These are phyloP conservation scores for Aurelia sp. DNA, from an alignment of 30 jellyfish, hydroid and myxozoan species.

Conservation along the genomic window DNA sequence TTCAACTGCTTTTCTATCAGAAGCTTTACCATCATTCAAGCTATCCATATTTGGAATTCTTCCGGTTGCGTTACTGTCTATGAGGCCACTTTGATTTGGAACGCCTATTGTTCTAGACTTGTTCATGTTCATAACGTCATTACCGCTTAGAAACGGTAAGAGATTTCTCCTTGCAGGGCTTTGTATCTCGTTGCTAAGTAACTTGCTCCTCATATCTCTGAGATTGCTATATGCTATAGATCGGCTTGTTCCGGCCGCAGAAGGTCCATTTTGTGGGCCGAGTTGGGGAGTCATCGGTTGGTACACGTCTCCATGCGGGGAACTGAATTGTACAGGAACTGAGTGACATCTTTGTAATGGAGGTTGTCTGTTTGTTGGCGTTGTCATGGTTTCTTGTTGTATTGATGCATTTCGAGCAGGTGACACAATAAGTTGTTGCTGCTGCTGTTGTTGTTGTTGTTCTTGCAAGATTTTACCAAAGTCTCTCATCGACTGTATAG, in stretches of 20 bases:
- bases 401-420: constrained; percentile 34
- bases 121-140: constrained; percentile 7
- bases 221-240: constrained; percentile 22
- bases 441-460: constrained; percentile 16
- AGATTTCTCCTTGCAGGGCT: constrained; percentile 53
- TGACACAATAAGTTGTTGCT: constrained; percentile 34
- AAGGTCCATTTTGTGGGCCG: constrained; percentile 11
- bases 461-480: constrained; percentile 3
- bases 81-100: background rate
- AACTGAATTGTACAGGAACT: constrained; percentile 65
- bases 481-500: constrained; percentile 7
- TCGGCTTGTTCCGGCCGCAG: constrained; percentile 20
- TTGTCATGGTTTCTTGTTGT: constrained; percentile 41
- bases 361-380: constrained; percentile 41
- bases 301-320: constrained; percentile 55
- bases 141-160: constrained; percentile 40
- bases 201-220: constrained; percentile 38
- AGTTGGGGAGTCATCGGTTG: constrained; percentile 84
- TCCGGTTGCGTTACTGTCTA: background rate
- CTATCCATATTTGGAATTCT: constrained; percentile 3
- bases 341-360: constrained; percentile 77
- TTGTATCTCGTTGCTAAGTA: constrained; percentile 22
- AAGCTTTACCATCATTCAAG: background rate
- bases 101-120: background rate
- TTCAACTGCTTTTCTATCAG: background rate